These are phyloP conservation scores for Drosophila yooni DNA, from an alignment of 2,888 invertebrate genomes.

Conservation along the genomic window DNA sequence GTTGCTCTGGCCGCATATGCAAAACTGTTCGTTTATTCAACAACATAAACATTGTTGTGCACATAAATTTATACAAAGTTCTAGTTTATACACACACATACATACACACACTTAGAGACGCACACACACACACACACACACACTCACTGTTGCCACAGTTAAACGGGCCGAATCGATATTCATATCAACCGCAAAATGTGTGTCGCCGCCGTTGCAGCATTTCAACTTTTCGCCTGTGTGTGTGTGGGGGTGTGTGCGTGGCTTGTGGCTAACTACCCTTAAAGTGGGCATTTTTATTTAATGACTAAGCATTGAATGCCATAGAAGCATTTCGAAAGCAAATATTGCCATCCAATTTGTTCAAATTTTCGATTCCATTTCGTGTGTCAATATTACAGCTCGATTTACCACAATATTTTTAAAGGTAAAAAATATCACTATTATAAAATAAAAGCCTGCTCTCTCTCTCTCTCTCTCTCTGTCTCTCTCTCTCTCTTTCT, in stretches of 20 bases:
- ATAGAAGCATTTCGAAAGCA: neutral
- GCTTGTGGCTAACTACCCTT: conserved; percentile 19
- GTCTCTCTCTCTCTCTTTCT: neutral
- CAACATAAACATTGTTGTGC: conserved; percentile 80
- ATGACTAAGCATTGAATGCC: neutral
- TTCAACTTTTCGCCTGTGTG: conserved; percentile 21
- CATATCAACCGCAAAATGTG: conserved; percentile 79
- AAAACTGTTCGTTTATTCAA: conserved; percentile 80
- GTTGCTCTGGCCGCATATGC: conserved; percentile 64
- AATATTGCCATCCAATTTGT: neutral
- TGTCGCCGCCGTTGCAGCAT: conserved; percentile 46
- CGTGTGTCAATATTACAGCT: neutral
- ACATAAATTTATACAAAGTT: conserved; percentile 81
- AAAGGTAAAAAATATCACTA: neutral
- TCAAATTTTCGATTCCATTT: neutral
- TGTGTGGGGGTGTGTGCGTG: neutral
- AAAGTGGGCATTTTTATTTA: neutral
- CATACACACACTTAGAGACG: conserved; percentile 17
- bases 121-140: conserved; percentile 3
- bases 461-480: neutral
- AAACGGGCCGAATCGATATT: conserved; percentile 74
- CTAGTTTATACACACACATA: conserved; percentile 68
- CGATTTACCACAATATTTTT: neutral
- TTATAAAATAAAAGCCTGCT: neutral
- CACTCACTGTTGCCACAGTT: conserved; percentile 61